Base-by-base conservation (phyloP, 1,140 invertebrate species). In the Panonychus citri region DNA sequence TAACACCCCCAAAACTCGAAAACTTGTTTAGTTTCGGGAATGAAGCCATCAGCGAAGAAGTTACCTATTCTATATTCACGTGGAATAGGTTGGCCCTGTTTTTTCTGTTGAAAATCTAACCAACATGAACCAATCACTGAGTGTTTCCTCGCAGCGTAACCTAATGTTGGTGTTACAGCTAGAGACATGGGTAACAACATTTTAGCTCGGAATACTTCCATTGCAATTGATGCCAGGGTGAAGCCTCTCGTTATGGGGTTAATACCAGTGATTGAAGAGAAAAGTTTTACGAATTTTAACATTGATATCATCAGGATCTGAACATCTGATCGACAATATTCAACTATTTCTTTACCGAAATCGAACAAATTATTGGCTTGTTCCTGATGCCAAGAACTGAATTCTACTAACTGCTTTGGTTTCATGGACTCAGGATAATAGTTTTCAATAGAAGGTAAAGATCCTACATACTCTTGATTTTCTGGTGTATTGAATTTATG, bases 381-480 rank as follows among this genome's bases (percentile, higher is more conserved):
- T 40, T 40, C 39, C n/a, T 40, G 10, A 40, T 40, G n/a, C 39
- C 39, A 40, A 12, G 10, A 10, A 12, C n/a, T 40, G 39, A 40
- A 12, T 40, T 40, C 39, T n/a, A 10, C 10, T 12, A n/a, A 10
- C n/a, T 40, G 10, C 39, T 10, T 12, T 10, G 39, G 39, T 10
- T 10, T 50, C 24, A 25, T 50, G 24, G 10, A 50, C 21, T 49
- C 55, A 2, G 37, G 2, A 21, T 3, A 28, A 21, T 34, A 56
- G 30, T 28, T 37, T 1, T 37, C 17, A 7, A 3, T 30, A 50
- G 48, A 42, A 15, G 43, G 55, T 2, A 56, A 12, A 12, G 25
- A 26, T 15, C 55, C 55, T 28, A 56, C 48, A 56, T 56, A 56
- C 7, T 27, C 28, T 17, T 39, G 37, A 28, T 56, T 49, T 50